Evolutionary conservation across 2,113 vertebrate species (phyloP), one percentile per base, ranked within the genome.

Genomic region (Scomber colias): DNA sequence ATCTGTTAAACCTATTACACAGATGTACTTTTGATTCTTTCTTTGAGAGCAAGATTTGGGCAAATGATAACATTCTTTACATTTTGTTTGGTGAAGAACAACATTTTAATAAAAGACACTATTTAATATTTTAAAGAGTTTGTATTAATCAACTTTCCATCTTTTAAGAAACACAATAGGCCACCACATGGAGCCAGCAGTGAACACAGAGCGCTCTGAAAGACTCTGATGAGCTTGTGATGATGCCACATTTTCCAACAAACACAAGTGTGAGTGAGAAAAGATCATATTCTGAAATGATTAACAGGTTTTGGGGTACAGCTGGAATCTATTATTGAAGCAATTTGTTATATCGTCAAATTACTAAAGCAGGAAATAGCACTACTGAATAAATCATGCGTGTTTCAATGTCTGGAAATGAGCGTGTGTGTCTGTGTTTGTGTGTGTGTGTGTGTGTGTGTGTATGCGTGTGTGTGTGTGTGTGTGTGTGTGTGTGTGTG

Each of bases 311-410:
- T 78, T 76, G 78, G 35, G 63, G 55, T 49, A 65, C 89, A 94
- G 82, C 90, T 93, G 94, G 91, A 83, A 88, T 83, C 81, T 72
- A 93, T 95, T 94, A 93, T 74, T 67, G 55, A 79, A 78, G 64
- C 63, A 54, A 94, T 92, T 91, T 93, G 88, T 93, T 92, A 90
- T 92, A 88, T 91, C 82, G 81, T 92, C 88, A 88, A 91, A 90
- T 94, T 90, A 92, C 87, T 86, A 73, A 87, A 86, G 86, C 88
- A 90, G 91, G 91, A 94, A 92, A 90, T 86, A 83, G 86, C 83
- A 90, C 92, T 85, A 89, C 89, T 78, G 84, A 89, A 92, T 86
- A 90, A 92, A 93, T 93, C 89, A 89, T 15, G 40, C 66, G 30
- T 69, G 79, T 86, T 91, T 91, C 66, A 77, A 27, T 79, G 86